Percentiles rank a stretch among this genome's conserved stretches.
These are phyloP conservation scores for Oncorhynchus mykiss DNA, from an alignment of 2,113 vertebrate species.

Conservation along the genomic window DNA sequence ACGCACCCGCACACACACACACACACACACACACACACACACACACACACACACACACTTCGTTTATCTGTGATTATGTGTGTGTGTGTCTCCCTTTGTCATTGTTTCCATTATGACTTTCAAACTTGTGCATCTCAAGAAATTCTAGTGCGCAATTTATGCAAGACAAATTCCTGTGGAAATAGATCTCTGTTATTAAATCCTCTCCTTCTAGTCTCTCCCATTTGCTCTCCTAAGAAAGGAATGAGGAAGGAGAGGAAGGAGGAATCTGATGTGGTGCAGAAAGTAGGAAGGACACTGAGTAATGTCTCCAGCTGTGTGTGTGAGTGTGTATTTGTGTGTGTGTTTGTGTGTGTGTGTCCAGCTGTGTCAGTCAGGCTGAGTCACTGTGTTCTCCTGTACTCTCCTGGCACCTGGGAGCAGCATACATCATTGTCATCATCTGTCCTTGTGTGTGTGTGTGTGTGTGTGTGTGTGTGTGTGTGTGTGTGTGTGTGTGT, in stretches of 20 bases:
- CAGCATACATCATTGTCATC: slow-evolving; percentile 41
- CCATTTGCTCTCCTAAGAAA: slow-evolving; percentile 7
- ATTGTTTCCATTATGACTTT: no score
- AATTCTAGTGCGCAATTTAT: no score
- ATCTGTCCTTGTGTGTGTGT: slow-evolving; percentile 41
- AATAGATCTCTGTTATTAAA: neutral
- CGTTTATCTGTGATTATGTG: no score
- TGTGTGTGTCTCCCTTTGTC: no score
- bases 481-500: neutral
- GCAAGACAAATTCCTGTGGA: no score
- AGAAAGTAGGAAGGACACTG: slow-evolving; percentile 34
- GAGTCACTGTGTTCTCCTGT: neutral
- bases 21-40: no score
- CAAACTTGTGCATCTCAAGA: no score
- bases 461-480: slow-evolving; percentile 3
- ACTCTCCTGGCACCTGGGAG: slow-evolving; percentile 30
- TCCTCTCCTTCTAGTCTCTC: neutral
- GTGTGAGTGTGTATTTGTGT: no score
- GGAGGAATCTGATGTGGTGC: slow-evolving; percentile 12
- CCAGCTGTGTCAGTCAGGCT: neutral
- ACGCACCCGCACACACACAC: no score
- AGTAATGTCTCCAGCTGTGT: neutral
- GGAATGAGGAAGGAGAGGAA: slow-evolving; percentile 3
- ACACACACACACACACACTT: no score
- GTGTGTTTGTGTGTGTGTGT: no score